Percentiles rank a stretch among this genome's conserved stretches.
Evolutionary conservation across 2,888 invertebrate genomes (phyloP).

Genomic region (Aphodius granarius): DNA sequence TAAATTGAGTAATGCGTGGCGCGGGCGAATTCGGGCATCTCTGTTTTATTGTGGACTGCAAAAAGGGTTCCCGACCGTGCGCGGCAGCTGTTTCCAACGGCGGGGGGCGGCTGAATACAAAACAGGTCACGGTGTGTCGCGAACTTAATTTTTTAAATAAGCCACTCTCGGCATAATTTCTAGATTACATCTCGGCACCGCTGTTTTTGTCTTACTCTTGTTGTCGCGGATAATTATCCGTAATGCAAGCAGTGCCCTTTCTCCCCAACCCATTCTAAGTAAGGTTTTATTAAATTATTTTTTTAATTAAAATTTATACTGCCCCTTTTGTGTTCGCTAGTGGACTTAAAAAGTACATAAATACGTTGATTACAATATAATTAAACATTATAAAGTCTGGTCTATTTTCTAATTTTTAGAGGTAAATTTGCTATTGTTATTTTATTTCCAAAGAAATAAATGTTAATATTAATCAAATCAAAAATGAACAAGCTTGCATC

Average conservation of each 20-base stretch:
- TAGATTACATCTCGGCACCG: neutral
- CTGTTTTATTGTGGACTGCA: neutral
- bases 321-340: neutral
- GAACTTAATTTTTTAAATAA: neutral
- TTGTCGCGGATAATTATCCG: neutral
- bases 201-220: neutral
- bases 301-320: neutral
- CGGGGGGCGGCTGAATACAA: neutral
- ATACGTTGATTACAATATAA: neutral
- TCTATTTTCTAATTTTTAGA: too few relatives aligned
- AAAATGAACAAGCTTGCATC: too few relatives aligned
- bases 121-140: neutral
- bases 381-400: neutral
- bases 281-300: neutral
- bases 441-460: too few relatives aligned
- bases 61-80: neutral
- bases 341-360: neutral
- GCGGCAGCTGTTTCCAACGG: neutral
- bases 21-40: neutral
- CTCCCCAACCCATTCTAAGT: neutral
- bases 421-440: too few relatives aligned
- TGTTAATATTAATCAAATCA: too few relatives aligned
- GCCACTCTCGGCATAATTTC: neutral
- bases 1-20: constrained; percentile 7
- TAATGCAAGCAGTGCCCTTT: neutral